A percentile compares a stretch with the other conserved stretches of the same genome.
These are phyloP conservation scores for Aramus guarauna DNA, from an alignment of 2,113 vertebrate species.

Conservation along the genomic window DNA sequence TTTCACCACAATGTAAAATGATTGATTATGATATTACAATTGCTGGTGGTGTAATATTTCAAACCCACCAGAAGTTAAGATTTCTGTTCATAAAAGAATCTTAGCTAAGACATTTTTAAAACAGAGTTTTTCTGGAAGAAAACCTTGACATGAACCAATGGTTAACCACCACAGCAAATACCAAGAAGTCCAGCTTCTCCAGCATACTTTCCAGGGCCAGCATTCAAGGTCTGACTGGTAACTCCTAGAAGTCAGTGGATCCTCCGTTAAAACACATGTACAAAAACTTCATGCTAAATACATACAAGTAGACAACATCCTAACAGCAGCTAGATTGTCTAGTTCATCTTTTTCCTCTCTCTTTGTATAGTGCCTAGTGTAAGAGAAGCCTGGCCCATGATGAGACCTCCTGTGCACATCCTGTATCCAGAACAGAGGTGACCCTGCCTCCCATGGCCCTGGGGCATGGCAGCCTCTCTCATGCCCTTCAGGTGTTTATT, in stretches of 20 bases:
- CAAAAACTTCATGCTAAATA: background rate
- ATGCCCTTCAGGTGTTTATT: constrained; percentile 19
- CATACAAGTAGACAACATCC: background rate
- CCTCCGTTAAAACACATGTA: background rate
- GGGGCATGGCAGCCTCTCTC: background rate
- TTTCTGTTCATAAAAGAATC: background rate
- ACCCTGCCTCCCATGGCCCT: background rate
- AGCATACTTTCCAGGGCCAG: background rate
- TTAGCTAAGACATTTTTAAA: background rate
- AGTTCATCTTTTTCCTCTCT: background rate
- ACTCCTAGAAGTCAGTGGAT: background rate
- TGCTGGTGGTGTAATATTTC: background rate
- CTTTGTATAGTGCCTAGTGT: fast-evolving
- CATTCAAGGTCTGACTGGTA: background rate
- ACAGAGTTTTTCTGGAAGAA: background rate
- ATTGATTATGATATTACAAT: background rate
- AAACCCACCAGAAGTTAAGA: background rate
- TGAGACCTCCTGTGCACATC: background rate
- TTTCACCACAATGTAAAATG: background rate
- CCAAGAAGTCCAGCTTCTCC: background rate
- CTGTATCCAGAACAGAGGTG: background rate
- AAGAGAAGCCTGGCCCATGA: background rate
- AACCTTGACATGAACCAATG: background rate
- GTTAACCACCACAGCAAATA: background rate
- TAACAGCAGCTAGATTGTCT: background rate